phyloP scores from a whole-genome alignment of 2,113 vertebrate genomes.

The Gambusia holbrooki region DNA sequence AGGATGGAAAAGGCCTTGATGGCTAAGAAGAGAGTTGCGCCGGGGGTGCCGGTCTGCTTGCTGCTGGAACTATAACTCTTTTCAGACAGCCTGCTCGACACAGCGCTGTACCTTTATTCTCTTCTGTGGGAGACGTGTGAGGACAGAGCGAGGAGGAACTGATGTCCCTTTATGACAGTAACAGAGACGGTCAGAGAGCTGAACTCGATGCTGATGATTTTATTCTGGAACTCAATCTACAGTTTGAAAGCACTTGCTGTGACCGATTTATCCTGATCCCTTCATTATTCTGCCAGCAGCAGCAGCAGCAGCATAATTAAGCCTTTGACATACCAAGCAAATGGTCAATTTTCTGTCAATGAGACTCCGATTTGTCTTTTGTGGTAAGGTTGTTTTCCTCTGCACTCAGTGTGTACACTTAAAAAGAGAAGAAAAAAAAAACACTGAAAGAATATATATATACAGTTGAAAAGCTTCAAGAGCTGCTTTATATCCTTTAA shows the following conservation, averaged over 20 bases:
- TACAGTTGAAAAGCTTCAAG: neutral
- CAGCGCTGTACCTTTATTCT: constrained; percentile 4
- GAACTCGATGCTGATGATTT: neutral
- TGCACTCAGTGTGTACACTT: neutral
- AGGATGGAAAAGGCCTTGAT: constrained; percentile 23
- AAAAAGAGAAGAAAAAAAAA: neutral
- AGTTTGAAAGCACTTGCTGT: neutral
- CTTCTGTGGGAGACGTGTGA: neutral
- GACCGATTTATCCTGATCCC: neutral
- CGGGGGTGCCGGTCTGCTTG: constrained; percentile 9
- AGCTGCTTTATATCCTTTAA: neutral
- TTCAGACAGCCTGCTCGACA: neutral
- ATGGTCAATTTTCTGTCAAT: neutral
- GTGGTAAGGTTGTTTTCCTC: neutral
- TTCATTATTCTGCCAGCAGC: constrained; percentile 1
- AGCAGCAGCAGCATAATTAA: neutral
- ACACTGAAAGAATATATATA: neutral
- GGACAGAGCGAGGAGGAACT: neutral
- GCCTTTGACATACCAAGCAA: neutral
- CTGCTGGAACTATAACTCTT: constrained; percentile 6
- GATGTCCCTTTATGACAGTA: neutral
- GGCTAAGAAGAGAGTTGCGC: constrained; percentile 18
- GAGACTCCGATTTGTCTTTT: neutral
- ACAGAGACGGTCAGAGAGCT: neutral
- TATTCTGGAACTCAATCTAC: neutral